Evolutionary conservation across 1,140 invertebrate genomes (phyloP).

Genomic region (Antheraea pernyi): DNA sequence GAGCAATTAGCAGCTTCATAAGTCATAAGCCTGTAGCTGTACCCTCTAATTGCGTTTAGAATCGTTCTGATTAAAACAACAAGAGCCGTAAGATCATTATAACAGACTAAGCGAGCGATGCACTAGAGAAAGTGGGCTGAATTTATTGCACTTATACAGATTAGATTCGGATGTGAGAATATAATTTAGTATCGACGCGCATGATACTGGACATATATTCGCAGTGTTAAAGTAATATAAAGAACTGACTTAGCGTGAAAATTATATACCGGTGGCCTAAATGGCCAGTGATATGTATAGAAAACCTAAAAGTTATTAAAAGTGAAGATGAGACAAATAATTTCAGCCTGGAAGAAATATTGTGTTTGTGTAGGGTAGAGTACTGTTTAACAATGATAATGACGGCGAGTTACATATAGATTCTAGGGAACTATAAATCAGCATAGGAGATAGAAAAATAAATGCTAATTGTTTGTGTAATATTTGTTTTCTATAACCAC

Average conservation of each 20-base stretch:
- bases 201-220: neutral
- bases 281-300: no score
- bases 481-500: neutral
- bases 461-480: neutral
- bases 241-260: no score
- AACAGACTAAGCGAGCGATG: constrained; percentile 9
- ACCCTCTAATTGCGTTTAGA: neutral
- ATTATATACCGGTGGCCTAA: no score
- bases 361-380: no score
- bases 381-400: no score
- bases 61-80: constrained; percentile 3
- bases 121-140: constrained; percentile 27
- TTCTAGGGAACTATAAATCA: no score
- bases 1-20: no score
- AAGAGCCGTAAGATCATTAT: neutral
- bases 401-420: no score
- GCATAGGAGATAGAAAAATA: neutral
- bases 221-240: no score
- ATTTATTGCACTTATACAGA: constrained; percentile 17
- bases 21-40: neutral
- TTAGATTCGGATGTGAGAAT: constrained; percentile 9
- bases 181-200: neutral
- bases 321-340: no score
- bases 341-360: no score
- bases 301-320: no score